These are phyloP conservation scores for Zygaena filipendulae DNA, from an alignment of 2,888 invertebrate genomes.

Conservation along the genomic window DNA sequence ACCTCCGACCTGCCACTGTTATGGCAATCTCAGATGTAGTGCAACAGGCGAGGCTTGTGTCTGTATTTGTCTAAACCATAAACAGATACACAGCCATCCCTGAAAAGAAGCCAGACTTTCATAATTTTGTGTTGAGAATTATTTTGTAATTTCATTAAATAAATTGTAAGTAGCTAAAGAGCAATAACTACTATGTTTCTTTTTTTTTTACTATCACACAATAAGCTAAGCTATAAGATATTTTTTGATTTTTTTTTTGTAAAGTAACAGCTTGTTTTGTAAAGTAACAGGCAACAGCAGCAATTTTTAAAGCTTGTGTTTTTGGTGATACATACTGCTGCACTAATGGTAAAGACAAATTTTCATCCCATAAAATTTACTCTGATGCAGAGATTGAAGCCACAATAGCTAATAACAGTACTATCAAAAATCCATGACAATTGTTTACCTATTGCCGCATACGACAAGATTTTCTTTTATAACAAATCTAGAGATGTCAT, in stretches of 20 bases:
- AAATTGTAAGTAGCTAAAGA: no score
- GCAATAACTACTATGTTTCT: background rate
- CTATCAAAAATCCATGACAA: no score
- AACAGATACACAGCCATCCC: conserved; percentile 45
- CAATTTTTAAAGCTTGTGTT: no score
- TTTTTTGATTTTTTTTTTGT: background rate
- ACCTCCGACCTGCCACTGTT: conserved; percentile 40
- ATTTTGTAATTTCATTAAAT: no score
- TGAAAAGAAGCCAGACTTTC: conserved; percentile 25
- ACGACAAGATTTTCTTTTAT: conserved; percentile 33
- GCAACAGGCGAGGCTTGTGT: conserved; percentile 27
- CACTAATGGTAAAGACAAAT: no score
- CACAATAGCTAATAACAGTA: conserved; percentile 1
- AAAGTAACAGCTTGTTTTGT: background rate
- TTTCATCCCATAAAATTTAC: no score
- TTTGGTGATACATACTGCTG: no score
- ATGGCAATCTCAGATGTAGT: conserved; percentile 39
- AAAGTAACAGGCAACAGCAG: no score
- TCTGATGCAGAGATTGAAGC: no score
- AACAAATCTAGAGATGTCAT: conserved; percentile 56
- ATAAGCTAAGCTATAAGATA: background rate
- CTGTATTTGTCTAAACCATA: conserved; percentile 25
- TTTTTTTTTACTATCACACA: background rate
- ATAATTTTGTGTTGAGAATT: no score
- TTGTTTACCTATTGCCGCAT: conserved; percentile 52